Conservation (phyloP, 1,140 invertebrate genomes). For the Venturia canescens region DNA sequence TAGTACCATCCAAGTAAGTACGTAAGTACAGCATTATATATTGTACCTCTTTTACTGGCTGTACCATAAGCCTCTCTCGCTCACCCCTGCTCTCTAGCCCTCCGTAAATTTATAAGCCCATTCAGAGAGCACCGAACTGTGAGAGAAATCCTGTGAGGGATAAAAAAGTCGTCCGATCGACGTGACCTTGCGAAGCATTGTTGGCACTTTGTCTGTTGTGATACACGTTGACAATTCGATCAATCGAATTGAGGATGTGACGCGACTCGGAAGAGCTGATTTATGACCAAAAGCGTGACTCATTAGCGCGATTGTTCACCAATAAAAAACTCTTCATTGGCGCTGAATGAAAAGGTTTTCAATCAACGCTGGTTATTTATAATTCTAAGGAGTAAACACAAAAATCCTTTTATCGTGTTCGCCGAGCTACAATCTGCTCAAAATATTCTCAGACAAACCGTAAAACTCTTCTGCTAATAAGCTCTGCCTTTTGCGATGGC, state of each 20-base stretch:
- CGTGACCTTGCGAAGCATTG: constrained; percentile 18
- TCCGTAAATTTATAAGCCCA: constrained; percentile 42
- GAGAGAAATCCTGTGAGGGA: constrained; percentile 31
- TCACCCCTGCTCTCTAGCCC: neutral
- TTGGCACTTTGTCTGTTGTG: neutral
- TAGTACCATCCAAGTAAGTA: constrained; percentile 12
- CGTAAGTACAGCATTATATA: constrained; percentile 30
- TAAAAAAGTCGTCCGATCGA: neutral
- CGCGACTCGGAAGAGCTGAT: too few relatives aligned
- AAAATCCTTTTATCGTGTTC: neutral
- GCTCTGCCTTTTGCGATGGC: neutral
- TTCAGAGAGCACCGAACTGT: neutral
- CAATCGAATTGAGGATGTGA: neutral
- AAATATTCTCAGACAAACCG: neutral
- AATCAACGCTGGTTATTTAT: neutral
- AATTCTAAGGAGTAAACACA: neutral
- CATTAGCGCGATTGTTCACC: neutral
- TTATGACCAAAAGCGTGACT: neutral
- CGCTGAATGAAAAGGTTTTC: neutral
- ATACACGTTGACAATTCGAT: constrained; percentile 2
- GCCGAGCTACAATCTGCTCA: neutral
- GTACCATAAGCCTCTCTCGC: constrained; percentile 18
- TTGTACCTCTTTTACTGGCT: constrained; percentile 5
- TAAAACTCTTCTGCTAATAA: neutral
- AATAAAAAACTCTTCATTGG: too few relatives aligned